Evolutionary conservation across 1,140 invertebrate genomes (phyloP).

Genomic region (Aleiodes sp.): DNA sequence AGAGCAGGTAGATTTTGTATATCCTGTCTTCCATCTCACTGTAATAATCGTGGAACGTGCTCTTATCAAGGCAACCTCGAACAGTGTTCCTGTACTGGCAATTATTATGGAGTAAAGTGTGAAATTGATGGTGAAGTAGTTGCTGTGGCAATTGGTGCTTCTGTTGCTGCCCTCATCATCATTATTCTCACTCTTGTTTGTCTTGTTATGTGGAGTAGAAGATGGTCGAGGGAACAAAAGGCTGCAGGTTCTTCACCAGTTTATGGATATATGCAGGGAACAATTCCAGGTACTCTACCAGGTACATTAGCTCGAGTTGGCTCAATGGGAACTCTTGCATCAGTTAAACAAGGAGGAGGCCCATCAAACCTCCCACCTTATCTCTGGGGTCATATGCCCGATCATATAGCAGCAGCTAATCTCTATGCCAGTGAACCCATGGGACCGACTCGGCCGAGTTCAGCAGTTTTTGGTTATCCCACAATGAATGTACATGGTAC

Average conservation of each 20-base stretch:
- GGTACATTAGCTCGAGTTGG: constrained; percentile 59
- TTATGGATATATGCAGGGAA: constrained; percentile 83
- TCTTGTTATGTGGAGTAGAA: constrained; percentile 90
- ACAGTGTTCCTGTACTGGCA: constrained; percentile 85
- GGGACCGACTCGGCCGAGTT: constrained; percentile 78
- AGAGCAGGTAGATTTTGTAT: constrained; percentile 79
- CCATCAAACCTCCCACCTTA: constrained; percentile 60
- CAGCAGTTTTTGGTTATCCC: constrained; percentile 82
- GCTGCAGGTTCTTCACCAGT: constrained; percentile 80
- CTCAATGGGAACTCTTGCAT: constrained; percentile 65
- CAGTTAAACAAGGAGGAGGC: constrained; percentile 69
- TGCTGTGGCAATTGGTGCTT: constrained; percentile 88
- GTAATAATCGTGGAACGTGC: constrained; percentile 85
- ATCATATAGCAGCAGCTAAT: constrained; percentile 83
- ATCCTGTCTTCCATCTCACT: constrained; percentile 79
- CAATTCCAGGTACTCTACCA: constrained; percentile 63
- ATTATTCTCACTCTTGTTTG: constrained; percentile 87
- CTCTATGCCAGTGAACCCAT: constrained; percentile 80
- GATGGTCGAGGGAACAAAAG: constrained; percentile 89
- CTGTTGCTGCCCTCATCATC: constrained; percentile 86
- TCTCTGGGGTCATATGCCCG: constrained; percentile 84
- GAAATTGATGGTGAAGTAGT: constrained; percentile 92
- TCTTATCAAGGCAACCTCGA: constrained; percentile 77
- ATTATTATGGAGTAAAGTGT: constrained; percentile 87
- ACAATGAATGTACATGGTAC: constrained; percentile 71